These are phyloP conservation scores for Gymnosoma rotundatum DNA, from an alignment of 2,888 invertebrate species.

Conservation along the genomic window DNA sequence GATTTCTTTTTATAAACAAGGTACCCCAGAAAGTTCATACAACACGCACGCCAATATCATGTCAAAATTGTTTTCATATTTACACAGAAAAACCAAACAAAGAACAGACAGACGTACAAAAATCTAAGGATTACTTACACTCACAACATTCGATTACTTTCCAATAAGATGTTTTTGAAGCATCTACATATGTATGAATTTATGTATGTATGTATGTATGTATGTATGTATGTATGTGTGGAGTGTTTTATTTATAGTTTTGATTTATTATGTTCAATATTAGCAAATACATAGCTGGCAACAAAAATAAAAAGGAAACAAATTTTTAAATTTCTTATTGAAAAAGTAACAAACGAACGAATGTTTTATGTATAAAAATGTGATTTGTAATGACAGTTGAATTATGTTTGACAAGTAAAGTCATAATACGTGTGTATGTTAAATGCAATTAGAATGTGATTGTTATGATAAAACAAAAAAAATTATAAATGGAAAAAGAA, in stretches of 20 bases:
- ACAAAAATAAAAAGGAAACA: not conserved
- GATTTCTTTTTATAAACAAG: not conserved
- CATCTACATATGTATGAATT: not conserved
- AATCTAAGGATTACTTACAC: slow-evolving; percentile 17
- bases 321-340: slow-evolving; percentile 8
- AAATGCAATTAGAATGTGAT: slow-evolving; percentile 3
- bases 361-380: slow-evolving; percentile 52
- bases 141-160: slow-evolving; percentile 29
- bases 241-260: slow-evolving; percentile 26
- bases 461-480: slow-evolving; percentile 24
- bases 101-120: slow-evolving; percentile 21
- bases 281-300: not conserved
- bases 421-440: slow-evolving; percentile 57
- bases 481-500: not conserved
- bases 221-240: no score
- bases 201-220: not conserved
- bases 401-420: slow-evolving; percentile 62
- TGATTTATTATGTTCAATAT: slow-evolving; percentile 47
- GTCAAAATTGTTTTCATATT: slow-evolving; percentile 52
- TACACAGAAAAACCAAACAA: not conserved
- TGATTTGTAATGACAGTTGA: slow-evolving; percentile 61
- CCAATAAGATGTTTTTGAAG: slow-evolving; percentile 23
- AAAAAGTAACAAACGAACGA: slow-evolving; percentile 15
- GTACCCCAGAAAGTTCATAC: not conserved
- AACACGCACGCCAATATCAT: slow-evolving; percentile 54